Base-by-base conservation (phyloP, 2,888 invertebrate species). In the Netelia inedita region DNA sequence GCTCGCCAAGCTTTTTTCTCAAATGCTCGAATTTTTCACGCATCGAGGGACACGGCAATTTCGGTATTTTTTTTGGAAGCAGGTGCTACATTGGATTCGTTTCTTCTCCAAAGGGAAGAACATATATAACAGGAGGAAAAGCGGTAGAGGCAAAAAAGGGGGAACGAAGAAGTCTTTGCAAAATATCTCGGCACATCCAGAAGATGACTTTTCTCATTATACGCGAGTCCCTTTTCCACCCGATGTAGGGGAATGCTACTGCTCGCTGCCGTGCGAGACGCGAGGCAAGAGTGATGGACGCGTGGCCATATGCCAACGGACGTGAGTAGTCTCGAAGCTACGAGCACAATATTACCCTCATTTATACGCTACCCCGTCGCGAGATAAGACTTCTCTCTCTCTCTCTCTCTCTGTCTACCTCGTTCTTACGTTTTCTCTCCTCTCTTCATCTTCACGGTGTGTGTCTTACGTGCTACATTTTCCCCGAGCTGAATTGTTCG, bases 291-390 rank as follows among this genome's bases (percentile, higher is more conserved):
- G 66, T 88, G 87, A 87, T 87, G 80, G 86, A 86, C 86, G 83
- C 83, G 66, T 79, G 75, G 82, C 83, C 83, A 86, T 87, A 83
- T 87, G 86, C 80, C 80, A 85, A 82, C 78, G 85, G 85, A 88
- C 87, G 79, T 79, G 80, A 85, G 82, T 86, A 85, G 82, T 86
- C 85, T 86, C 86, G 85, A 85, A 86, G 82, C 83, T 87, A 85
- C 83, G 85, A 75, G 85, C 79, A 73, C 85, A 80, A 88, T 88
- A 88, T 88, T 87, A 83, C 87, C 76, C 84, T 80, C 87, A 88
- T 88, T 88, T 85, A 87, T 87, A 88, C 79, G 79, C 50, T 71
- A 74, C 82, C 85, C 82, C 81, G 74, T 83, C 78, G 82, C 41
- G 59, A 83, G 86, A 88, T 88, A 88, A 88, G 85, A 85, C 68